Evolutionary conservation across 2,888 invertebrate species (phyloP).

Genomic region (Idaea aversata): DNA sequence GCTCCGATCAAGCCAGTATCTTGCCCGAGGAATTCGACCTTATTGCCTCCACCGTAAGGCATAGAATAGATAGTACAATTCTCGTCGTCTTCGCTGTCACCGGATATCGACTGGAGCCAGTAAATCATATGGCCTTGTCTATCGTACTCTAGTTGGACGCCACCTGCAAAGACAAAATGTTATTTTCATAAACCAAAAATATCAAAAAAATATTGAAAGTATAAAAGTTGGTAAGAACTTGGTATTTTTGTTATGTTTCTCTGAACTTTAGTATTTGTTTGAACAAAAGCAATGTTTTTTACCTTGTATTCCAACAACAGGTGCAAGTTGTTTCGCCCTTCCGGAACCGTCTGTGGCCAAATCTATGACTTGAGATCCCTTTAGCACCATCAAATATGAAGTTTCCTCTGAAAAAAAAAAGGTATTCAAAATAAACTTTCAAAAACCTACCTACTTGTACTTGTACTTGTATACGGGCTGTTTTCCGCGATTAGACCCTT

Average conservation of each 20-base stretch:
- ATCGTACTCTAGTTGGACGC: conserved; percentile 95
- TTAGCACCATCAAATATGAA: conserved; percentile 93
- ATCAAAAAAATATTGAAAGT: not conserved
- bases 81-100: conserved; percentile 86
- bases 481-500: too few relatives aligned
- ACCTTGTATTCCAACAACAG: conserved; percentile 89
- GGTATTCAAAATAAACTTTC: not conserved
- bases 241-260: not conserved
- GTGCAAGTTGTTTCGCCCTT: conserved; percentile 89
- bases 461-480: too few relatives aligned
- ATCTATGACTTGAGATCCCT: conserved; percentile 94
- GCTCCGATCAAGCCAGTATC: conserved; percentile 94
- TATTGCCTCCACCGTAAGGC: conserved; percentile 91
- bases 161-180: conserved; percentile 76
- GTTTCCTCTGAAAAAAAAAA: conserved; percentile 84
- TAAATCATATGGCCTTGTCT: conserved; percentile 90
- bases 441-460: too few relatives aligned
- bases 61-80: conserved; percentile 93
- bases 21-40: conserved; percentile 85
- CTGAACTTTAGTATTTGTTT: not conserved
- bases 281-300: conserved; percentile 8
- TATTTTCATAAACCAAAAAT: not conserved
- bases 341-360: conserved; percentile 88
- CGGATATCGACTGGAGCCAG: conserved; percentile 88
- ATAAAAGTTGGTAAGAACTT: too few relatives aligned